Evolutionary conservation across 2,113 vertebrate genomes (phyloP), one percentile per base, ranked within the genome.

Genomic region (Addax nasomaculatus): DNA sequence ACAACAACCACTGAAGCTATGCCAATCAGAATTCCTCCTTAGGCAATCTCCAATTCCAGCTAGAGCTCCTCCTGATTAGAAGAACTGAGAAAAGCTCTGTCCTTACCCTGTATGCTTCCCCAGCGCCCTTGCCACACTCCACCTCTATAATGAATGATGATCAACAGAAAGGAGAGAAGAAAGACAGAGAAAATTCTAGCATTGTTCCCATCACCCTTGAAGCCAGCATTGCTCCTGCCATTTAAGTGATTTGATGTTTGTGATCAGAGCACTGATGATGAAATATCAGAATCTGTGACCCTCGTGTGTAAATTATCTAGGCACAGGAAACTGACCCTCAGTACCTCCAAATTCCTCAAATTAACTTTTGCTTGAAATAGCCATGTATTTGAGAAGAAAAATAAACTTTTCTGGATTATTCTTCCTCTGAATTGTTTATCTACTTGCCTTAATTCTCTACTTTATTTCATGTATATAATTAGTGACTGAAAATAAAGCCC

Each of bases 351-450:
- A 60, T 2, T 33, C 23, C 11, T 53, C 33, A 64, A 88, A 73
- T 94, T 88, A 88, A 85, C 29, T 83, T 93, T 89, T 89, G 6
- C 27, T 95, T 94, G 23, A 91, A 95, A 80, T 60, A 79, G 17
- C 17, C 9, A 49, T 43, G 3, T 60, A 55, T 81, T 49, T 67
- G 67, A 93, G 36, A 85, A 67, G 51, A 51, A 60, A 64, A 73
- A 43, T 39, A 76, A 60, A 23, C 0, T 19, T 53, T 78, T 51
- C 23, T 55, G 19, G 13, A 55, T 85, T 91, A 73, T 89, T 81
- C n/a, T 67, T 3, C 43, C 1, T 83, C 29, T 79, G 78, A 81
- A n/a, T 62, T 84, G 60, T 57, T 95, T 55, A 70, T 57, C 30
- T 49, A 6, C 49, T 83, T 86, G 12, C 39, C 36, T 96, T 76